These are phyloP conservation scores for Troilus luridus DNA, from an alignment of 2,888 invertebrate species.

Conservation along the genomic window DNA sequence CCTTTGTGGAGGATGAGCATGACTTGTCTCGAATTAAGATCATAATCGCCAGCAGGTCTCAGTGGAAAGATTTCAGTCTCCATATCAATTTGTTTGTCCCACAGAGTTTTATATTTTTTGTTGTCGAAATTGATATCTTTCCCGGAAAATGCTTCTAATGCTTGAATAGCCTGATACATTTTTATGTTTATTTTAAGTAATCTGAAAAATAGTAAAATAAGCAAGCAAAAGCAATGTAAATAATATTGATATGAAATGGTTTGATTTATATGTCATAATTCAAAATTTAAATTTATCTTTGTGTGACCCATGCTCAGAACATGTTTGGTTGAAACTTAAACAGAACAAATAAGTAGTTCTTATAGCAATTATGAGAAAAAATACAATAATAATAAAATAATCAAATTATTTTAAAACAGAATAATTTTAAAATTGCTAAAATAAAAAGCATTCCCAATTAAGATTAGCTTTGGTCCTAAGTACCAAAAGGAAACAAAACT, in stretches of 20 bases:
- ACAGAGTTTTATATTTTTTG: constrained; percentile 48
- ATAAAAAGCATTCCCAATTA: too few species aligned
- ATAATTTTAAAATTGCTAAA: too few species aligned
- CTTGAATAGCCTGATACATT: constrained; percentile 60
- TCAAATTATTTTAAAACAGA: too few species aligned
- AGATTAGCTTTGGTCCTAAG: too few species aligned
- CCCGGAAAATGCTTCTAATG: constrained; percentile 58
- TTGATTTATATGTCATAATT: too few species aligned
- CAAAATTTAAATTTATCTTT: too few species aligned
- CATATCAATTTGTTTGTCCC: neutral
- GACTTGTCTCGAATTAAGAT: neutral
- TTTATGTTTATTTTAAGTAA: constrained; percentile 60
- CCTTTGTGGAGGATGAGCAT: constrained; percentile 55
- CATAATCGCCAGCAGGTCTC: constrained; percentile 2
- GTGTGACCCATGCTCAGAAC: too few species aligned
- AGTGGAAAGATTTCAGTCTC: constrained; percentile 54
- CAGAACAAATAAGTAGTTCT: too few species aligned
- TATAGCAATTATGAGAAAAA: neutral
- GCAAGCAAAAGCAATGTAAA: neutral
- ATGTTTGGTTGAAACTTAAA: too few species aligned
- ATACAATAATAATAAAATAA: neutral
- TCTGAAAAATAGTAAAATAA: constrained; percentile 57
- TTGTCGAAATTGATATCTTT: constrained; percentile 56
- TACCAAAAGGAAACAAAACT: too few species aligned
- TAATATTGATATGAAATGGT: too few species aligned